A percentile compares a stretch with the other conserved stretches of the same genome.
phyloP scores from a whole-genome alignment of 2,888 invertebrate genomes.

The Orchesella flavescens region DNA sequence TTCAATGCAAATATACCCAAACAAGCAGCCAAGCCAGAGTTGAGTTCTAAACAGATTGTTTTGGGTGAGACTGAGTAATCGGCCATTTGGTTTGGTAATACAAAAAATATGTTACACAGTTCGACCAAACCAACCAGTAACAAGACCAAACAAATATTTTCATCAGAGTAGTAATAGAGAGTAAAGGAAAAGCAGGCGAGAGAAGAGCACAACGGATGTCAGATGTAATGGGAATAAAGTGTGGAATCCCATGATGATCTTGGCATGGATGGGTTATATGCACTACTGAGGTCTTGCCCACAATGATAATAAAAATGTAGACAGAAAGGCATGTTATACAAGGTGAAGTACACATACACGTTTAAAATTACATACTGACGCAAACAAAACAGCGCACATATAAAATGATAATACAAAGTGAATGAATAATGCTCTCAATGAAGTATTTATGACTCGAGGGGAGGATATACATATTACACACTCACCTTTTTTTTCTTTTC shows the following conservation, averaged over 20 bases:
- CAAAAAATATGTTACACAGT: background rate
- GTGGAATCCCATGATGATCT: conserved; percentile 53
- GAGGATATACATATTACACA: conserved; percentile 31
- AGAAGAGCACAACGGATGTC: conserved; percentile 53
- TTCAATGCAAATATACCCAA: conserved; percentile 1
- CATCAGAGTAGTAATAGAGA: conserved; percentile 27
- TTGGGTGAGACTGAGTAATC: background rate
- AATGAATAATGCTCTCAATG: conserved; percentile 67
- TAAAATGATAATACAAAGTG: conserved; percentile 35
- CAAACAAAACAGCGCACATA: background rate
- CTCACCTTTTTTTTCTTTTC: background rate
- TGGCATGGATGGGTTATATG: conserved; percentile 23
- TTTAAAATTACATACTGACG: too few relatives aligned
- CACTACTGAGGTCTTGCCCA: background rate
- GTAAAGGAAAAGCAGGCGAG: conserved; percentile 34
- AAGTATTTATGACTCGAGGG: conserved; percentile 67
- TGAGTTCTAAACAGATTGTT: background rate
- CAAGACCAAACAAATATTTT: conserved; percentile 26
- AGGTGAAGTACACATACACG: too few relatives aligned
- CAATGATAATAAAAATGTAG: background rate
- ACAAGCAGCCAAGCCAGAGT: background rate
- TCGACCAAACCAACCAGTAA: background rate
- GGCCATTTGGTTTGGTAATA: background rate
- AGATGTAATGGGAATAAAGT: conserved; percentile 54
- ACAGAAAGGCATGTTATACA: background rate